A percentile compares a stretch with the other conserved stretches of the same genome.
Conservation (phyloP, 30 jellyfish, hydroid and myxozoan genomes). For the Rhopilema esculentum region DNA sequence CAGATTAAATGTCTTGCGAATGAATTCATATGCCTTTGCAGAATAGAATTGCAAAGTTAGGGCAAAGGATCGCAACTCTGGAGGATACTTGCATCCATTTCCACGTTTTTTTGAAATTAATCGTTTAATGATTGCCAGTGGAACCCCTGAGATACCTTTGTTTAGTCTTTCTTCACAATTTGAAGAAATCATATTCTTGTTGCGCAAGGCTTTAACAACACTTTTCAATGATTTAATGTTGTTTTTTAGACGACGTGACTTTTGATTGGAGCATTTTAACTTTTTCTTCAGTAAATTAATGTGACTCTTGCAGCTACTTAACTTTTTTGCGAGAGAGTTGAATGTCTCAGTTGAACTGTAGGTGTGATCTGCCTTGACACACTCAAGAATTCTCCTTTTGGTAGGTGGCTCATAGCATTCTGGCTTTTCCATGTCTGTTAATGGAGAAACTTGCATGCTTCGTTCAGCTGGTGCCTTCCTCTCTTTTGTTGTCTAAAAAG, state of each 20-base stretch:
- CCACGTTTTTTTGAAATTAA: slow-evolving; percentile 16
- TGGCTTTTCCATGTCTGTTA: too few relatives aligned
- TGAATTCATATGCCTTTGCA: slow-evolving; percentile 41
- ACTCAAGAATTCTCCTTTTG: too few relatives aligned
- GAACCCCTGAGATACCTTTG: slow-evolving; percentile 55
- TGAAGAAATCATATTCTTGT: slow-evolving; percentile 48
- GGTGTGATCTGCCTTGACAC: too few relatives aligned
- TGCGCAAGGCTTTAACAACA: slow-evolving; percentile 14
- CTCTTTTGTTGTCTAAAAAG: too few relatives aligned
- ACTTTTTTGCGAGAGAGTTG: slow-evolving; percentile 47
- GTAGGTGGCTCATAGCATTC: too few relatives aligned
- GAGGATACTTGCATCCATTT: slow-evolving; percentile 36
- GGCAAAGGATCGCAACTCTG: slow-evolving; percentile 37
- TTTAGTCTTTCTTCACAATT: slow-evolving; percentile 52
- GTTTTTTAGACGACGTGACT: slow-evolving; percentile 25
- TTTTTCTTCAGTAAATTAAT: slow-evolving; percentile 6
- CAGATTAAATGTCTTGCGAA: slow-evolving; percentile 17
- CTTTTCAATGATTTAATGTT: slow-evolving; percentile 38
- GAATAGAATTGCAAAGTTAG: slow-evolving; percentile 42
- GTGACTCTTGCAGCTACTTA: slow-evolving; percentile 14
- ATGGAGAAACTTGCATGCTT: too few relatives aligned
- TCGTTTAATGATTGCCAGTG: slow-evolving; percentile 42
- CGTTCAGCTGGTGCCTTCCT: too few relatives aligned
- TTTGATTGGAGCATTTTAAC: slow-evolving; percentile 30
- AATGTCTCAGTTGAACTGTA: too few relatives aligned